Evolutionary conservation across 2,888 invertebrate species (phyloP), one percentile per base, ranked within the genome.

Genomic region (Eristalinus aeneus): DNA sequence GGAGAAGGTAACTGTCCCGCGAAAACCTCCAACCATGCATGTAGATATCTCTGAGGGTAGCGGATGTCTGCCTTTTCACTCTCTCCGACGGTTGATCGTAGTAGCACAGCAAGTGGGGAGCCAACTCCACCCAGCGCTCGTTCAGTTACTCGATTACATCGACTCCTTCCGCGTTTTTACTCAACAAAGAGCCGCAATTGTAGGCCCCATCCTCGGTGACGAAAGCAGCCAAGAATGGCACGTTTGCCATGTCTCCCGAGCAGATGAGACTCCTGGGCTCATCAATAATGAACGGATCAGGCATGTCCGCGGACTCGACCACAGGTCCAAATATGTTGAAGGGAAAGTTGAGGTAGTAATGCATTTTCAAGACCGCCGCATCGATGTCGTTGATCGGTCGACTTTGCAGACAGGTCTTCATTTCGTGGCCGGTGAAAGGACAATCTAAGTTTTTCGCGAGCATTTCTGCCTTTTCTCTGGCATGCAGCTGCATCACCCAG

Each of bases 261-360:
- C 91, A 93, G 3, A 96, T 93, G 0, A 95, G 93, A 63, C 93
- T 93, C 89, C 94, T 94, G 0, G 96, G 96, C 83, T 95, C 94
- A 85, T 95, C 93, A 1, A 94, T 93, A 11, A 96, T 91, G 92
- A 96, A 95, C 1, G 95, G 94, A 32, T 94, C 92, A 12, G 92
- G 89, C 0, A 91, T 90, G 4, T 89, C 89, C 0, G 90, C 72
- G 0, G 93, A 91, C 89, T 96, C 96, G 0, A 94, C 93, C 0
- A 95, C 95, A 0, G 96, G 95, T 0, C 94, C 95, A 91, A 96
- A 96, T 1, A 95, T 95, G 1, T 95, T 94, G 90, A 95, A 95
- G 88, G 96, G 94, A 90, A 94, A 94, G 89, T 95, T 95, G n/a
- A 69, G 23, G 31, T 60, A 81, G 4, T 16, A 93, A 11, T 78